Percentiles rank a stretch among this genome's conserved stretches.
These are phyloP conservation scores for Schrankia costaestrigalis DNA, from an alignment of 2,888 invertebrate genomes.

Conservation along the genomic window DNA sequence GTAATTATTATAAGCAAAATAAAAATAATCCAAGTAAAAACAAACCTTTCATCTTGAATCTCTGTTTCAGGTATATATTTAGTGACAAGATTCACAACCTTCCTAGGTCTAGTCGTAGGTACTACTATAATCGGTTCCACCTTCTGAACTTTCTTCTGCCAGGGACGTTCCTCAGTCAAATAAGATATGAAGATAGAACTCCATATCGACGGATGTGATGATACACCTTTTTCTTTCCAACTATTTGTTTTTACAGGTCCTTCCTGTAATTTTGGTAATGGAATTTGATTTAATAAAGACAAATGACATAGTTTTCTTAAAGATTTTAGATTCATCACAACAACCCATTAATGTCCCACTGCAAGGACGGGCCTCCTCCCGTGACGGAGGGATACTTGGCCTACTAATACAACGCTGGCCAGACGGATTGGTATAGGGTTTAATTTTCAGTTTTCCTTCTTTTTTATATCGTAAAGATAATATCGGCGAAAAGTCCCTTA, in stretches of 20 bases:
- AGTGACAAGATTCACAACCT: conserved; percentile 57
- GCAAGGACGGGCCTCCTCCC: too few species aligned
- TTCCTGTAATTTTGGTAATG: conserved; percentile 54
- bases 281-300: too few species aligned
- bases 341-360: too few species aligned
- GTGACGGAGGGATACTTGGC: too few species aligned
- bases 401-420: too few species aligned
- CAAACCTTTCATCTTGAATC: conserved; percentile 62
- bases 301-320: too few species aligned
- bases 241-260: conserved; percentile 50
- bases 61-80: conserved; percentile 68
- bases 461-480: too few species aligned
- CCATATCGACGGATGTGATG: conserved; percentile 75
- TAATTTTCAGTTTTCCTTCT: too few species aligned
- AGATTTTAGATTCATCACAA: too few species aligned
- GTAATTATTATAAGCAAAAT: not conserved
- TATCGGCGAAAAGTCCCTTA: too few species aligned
- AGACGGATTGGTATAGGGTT: too few species aligned
- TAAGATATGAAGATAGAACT: conserved; percentile 44
- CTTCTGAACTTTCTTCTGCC: conserved; percentile 55
- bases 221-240: conserved; percentile 59
- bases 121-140: conserved; percentile 46
- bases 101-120: conserved; percentile 43
- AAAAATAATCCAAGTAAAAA: not conserved
- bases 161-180: conserved; percentile 45